Evolutionary conservation across 2,113 vertebrate species (phyloP), one percentile per base, ranked within the genome.

Genomic region (Hyla sarda): DNA sequence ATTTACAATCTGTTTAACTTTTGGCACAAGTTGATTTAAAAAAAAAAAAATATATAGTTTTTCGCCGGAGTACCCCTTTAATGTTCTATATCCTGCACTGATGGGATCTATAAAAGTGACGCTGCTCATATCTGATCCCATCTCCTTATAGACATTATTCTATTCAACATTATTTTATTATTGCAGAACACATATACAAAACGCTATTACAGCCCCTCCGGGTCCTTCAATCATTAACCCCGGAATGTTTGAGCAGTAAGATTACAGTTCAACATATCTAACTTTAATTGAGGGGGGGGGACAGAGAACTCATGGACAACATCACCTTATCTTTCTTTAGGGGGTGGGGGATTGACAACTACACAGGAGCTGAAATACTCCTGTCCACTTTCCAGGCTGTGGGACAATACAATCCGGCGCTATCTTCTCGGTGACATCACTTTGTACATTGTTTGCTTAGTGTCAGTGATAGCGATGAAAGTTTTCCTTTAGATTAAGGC

Each of bases 401-500:
- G 34, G 19, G 67, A 87, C 82, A 74, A 82, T 81, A 72, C 82
- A 87, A 62, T 74, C 23, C 78, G 3, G 25, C 13, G 67, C 32
- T 87, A 87, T 87, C 85, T 87, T 72, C 47, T 0, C 54, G 8
- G 54, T 87, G 85, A 87, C 85, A 81, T 87, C 85, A 87, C 76
- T 87, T 82, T 82, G 77, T 73, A 81, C 77, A 82, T 58, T 87
- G 85, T 82, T 87, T 87, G 77, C 85, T 58, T 82, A 80, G 78
- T 87, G 85, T 82, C 54, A 87, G 50, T 74, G 85, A 87, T 87
- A 87, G n/a, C 48, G 48, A 82, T 56, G 65, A 82, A 73, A 72
- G 50, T 82, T 82, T 72, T 54, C 62, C 47, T 78, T n/a, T 32
- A 67, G 69, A 81, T 82, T 87, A 48, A 14, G 32, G 50, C 52